Conservation (phyloP, 1,140 invertebrate species). For the Drosophila ogumai region DNA sequence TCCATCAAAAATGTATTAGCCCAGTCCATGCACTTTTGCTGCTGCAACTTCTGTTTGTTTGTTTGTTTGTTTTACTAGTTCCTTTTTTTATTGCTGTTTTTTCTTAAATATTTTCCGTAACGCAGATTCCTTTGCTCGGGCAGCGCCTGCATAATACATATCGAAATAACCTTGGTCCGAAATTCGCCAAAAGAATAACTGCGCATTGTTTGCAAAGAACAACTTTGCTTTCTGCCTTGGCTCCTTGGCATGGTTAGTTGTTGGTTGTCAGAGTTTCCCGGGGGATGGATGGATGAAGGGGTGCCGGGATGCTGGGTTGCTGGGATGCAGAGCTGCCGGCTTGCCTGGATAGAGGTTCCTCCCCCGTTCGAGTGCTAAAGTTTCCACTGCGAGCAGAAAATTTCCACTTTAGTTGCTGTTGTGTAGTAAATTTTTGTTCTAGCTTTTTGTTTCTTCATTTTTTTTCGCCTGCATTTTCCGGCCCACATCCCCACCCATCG, state of each 20-base stretch:
- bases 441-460: slow-evolving; percentile 37
- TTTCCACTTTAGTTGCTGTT: slow-evolving; percentile 79
- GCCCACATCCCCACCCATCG: background rate
- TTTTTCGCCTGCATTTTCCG: slow-evolving; percentile 15
- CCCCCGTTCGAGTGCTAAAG: slow-evolving; percentile 70
- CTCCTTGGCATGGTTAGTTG: slow-evolving; percentile 47
- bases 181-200: slow-evolving; percentile 78
- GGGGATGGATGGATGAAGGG: slow-evolving; percentile 15
- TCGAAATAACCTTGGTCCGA: slow-evolving; percentile 80
- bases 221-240: slow-evolving; percentile 70
- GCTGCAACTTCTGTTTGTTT: background rate
- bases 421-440: slow-evolving; percentile 66
- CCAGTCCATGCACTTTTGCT: background rate
- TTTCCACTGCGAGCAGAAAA: slow-evolving; percentile 77
- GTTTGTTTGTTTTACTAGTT: slow-evolving; percentile 16
- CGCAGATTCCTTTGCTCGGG: slow-evolving; percentile 59
- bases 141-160: slow-evolving; percentile 67
- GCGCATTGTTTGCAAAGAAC: slow-evolving; percentile 77
- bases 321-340: background rate
- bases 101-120: slow-evolving; percentile 29
- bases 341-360: background rate
- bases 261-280: slow-evolving; percentile 47
- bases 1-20: slow-evolving; percentile 63
- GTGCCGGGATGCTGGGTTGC: background rate
- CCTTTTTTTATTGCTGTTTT: slow-evolving; percentile 9